Base-by-base conservation (phyloP, 2,888 invertebrate genomes). In the Oxyscelio sp. region DNA sequence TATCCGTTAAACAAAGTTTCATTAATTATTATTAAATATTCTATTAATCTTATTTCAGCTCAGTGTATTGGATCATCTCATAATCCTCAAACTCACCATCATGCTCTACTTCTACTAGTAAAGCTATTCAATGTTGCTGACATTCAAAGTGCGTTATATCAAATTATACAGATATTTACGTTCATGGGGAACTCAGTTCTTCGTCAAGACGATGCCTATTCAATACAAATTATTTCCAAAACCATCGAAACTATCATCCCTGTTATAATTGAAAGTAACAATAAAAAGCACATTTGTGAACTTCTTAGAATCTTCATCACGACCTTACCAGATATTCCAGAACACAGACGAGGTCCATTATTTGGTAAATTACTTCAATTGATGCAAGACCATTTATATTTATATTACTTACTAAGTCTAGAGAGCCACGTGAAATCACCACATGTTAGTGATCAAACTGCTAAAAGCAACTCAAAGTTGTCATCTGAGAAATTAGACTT, bases 111-210 rank as follows among this genome's bases (percentile, higher is more conserved):
- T 31, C 95, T 99, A 0, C 95, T 99, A 1, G 98, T 99, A 0
- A 93, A 94, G 48, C 65, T 94, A 0, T 90, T 94, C 68, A 93
- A 91, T 34, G 77, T 91, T 0, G 92, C 92, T 0, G 90, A 93
- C 11, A 86, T 93, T 0, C 90, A 91, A 15, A 87, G 89, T 2
- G 94, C 94, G 0, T 94, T 99, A 15, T 97, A 98, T 91, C 98
- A 99, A 90, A 97, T 99, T 3, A 99, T 99, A 96, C 97, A 98
- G 21, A 98, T 99, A 89, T 99, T 99, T 93, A 99, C 99, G 0
- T 99, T 99, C 92, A 98, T 99, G 97, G 99, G 99, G 0, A 97
- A 97, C 0, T 98, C 98, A 0, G 97, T 99, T 9, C 95, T 99
- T 0, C 96, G 99, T 9, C 98, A 98, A 89, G 99, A 99, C 92